phyloP scores from a whole-genome alignment of 2,888 invertebrate genomes.

The Napeogenes sylphis region DNA sequence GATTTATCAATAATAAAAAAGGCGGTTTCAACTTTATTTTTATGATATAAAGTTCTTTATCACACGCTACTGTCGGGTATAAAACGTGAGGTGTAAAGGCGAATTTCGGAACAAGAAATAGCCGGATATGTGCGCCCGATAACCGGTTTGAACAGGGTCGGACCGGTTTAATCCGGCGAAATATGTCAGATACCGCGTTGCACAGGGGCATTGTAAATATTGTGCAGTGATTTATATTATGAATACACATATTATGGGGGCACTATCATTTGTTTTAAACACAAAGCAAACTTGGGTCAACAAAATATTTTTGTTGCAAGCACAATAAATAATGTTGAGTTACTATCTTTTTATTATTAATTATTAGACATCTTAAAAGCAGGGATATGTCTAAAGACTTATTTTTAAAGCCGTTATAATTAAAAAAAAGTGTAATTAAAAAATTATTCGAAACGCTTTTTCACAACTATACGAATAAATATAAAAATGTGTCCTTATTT shows the following conservation, averaged over 20 bases:
- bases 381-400: too few species aligned
- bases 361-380: too few species aligned
- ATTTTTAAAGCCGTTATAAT: too few species aligned
- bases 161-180: conserved; percentile 43
- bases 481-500: too few species aligned
- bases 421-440: too few species aligned
- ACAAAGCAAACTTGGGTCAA: background rate
- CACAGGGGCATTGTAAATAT: background rate
- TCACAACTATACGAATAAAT: too few species aligned
- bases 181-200: conserved; percentile 36
- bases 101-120: conserved; percentile 21
- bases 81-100: conserved; percentile 5
- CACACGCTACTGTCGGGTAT: conserved; percentile 6
- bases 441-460: too few species aligned
- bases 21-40: background rate
- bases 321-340: too few species aligned
- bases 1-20: background rate
- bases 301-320: too few species aligned
- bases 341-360: too few species aligned
- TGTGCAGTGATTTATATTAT: conserved; percentile 1
- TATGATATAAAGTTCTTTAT: conserved; percentile 16
- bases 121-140: conserved; percentile 38
- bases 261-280: background rate
- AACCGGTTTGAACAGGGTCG: conserved; percentile 41
- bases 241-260: background rate